Evolutionary conservation across 2,797 vertebrate genomes (phyloP).

Genomic region (Knipowitschia caucasica): DNA sequence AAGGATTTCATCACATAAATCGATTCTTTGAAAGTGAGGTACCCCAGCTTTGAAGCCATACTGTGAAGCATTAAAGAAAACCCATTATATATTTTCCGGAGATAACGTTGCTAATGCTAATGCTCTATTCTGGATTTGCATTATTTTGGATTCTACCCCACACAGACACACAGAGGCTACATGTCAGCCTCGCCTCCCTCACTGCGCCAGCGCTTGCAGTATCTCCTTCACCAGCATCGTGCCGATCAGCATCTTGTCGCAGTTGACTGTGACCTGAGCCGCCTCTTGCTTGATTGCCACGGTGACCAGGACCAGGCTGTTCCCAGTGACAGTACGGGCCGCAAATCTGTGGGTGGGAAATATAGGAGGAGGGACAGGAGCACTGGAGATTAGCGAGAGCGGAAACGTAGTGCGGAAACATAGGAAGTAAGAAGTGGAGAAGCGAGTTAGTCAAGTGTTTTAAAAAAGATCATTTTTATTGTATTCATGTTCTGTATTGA

Average conservation of each 20-base stretch:
- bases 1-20: too few relatives aligned
- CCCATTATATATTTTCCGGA: too few relatives aligned
- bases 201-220: conserved; percentile 85
- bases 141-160: conserved; percentile 9
- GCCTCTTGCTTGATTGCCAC: conserved; percentile 76
- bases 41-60: too few relatives aligned
- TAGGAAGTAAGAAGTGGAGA: conserved; percentile 22
- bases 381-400: conserved; percentile 64
- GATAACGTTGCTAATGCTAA: too few relatives aligned
- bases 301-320: conserved; percentile 90
- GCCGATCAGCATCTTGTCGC: conserved; percentile 97
- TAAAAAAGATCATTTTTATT: conserved; percentile 12
- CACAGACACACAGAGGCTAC: too few relatives aligned
- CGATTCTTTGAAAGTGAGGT: too few relatives aligned
- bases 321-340: conserved; percentile 85
- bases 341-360: conserved; percentile 82
- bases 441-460: conserved; percentile 32
- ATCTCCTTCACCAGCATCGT: conserved; percentile 97
- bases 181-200: too few relatives aligned
- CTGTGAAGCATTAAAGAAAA: too few relatives aligned
- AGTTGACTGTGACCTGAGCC: conserved; percentile 89
- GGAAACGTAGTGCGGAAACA: conserved; percentile 49
- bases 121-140: conserved; percentile 3
- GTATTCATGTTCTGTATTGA: too few relatives aligned
- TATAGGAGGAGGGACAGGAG: conserved; percentile 62